Evolutionary conservation across 2,888 invertebrate species (phyloP).

Genomic region (Cryptosula pallasiana): DNA sequence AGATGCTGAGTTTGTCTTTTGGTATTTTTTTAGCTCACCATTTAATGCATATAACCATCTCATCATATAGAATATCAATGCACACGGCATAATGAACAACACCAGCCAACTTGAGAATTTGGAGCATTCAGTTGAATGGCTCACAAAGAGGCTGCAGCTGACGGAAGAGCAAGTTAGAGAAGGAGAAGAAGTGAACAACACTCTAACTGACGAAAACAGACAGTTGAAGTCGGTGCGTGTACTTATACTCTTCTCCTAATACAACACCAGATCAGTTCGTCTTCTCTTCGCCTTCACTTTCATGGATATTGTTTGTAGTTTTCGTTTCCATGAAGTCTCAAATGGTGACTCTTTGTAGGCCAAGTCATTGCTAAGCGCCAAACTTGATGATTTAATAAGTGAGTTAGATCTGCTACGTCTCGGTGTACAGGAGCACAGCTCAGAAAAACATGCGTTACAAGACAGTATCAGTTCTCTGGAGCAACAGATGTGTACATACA

Average conservation of each 20-base stretch:
- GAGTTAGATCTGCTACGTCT: not conserved
- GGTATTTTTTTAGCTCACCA: too few species aligned
- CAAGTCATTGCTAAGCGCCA: not conserved
- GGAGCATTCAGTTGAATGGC: not conserved
- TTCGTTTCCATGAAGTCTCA: too few species aligned
- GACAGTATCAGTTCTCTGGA: not conserved
- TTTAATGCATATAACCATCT: too few species aligned
- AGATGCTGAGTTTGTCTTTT: too few species aligned
- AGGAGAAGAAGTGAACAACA: slow-evolving; percentile 4
- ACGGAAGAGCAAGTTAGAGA: slow-evolving; percentile 20
- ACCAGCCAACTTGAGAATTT: too few species aligned
- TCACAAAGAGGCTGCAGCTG: not conserved
- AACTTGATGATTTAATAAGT: not conserved
- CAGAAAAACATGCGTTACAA: not conserved
- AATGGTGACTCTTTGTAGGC: slow-evolving; percentile 9
- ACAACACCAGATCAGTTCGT: too few species aligned
- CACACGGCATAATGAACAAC: too few species aligned
- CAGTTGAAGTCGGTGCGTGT: not conserved
- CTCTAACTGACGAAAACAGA: slow-evolving; percentile 4
- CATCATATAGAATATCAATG: too few species aligned
- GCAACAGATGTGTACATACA: not conserved
- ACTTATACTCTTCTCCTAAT: too few species aligned
- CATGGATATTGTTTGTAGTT: too few species aligned
- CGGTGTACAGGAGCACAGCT: slow-evolving; percentile 8
- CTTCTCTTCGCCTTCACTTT: too few species aligned